Evolutionary conservation across 2,888 invertebrate species (phyloP), one percentile per base, ranked within the genome.

Genomic region (Dicranocentrus wangi): DNA sequence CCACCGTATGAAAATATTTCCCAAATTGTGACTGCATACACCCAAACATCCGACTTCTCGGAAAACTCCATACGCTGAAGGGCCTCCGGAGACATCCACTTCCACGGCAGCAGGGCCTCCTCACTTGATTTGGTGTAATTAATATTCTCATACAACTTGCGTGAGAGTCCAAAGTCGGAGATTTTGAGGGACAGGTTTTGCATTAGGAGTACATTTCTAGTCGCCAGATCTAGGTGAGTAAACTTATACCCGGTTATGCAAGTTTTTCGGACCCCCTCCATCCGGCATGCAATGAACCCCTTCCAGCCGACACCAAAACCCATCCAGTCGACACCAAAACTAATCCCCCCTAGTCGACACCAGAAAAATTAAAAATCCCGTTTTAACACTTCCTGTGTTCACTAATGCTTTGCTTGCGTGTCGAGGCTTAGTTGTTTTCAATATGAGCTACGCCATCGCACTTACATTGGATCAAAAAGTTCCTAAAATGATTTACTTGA

Each of bases 221-320:
- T 25, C 10, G 60, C 1, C 28, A 60, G 42, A 60, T 81, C 81
- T 51, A 76, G 76, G 32, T 81, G 81, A 60, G 77, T 77, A 15
- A 77, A 70, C 68, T 81, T 76, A 63, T 77, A 71, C 25, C 71
- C 58, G 13, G 13, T 39, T 39, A 39, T n/a, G n/a, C n/a, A n/a
- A n/a, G n/a, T n/a, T n/a, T n/a, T n/a, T n/a, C n/a, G n/a, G n/a
- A n/a, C n/a, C n/a, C n/a, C n/a, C n/a, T n/a, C n/a, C n/a, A n/a
- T n/a, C n/a, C n/a, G n/a, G n/a, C n/a, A n/a, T n/a, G n/a, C n/a
- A n/a, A n/a, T n/a, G n/a, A n/a, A n/a, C n/a, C n/a, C n/a, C n/a
- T n/a, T n/a, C n/a, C n/a, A n/a, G n/a, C n/a, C n/a, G n/a, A n/a
- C n/a, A n/a, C n/a, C n/a, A n/a, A n/a, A n/a, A n/a, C n/a, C n/a